Evolutionary conservation across 2,113 vertebrate genomes (phyloP).

Genomic region (Myocastor coypus): DNA sequence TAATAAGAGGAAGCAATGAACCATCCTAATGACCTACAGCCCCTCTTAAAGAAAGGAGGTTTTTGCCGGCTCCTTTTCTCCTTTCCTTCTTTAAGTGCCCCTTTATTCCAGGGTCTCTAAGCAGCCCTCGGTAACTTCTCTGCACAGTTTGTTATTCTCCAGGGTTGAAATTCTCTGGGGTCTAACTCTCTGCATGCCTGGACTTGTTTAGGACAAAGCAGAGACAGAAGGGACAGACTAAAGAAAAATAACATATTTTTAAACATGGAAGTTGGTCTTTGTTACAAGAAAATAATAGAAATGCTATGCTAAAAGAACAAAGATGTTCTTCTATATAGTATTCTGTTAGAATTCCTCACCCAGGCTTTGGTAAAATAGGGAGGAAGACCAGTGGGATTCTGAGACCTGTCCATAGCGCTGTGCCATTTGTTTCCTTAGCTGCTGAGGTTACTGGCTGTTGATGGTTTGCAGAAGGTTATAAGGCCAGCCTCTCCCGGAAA

Average conservation of each 20-base stretch:
- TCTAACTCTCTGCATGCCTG: background rate
- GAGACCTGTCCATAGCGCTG: background rate
- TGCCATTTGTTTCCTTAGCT: background rate
- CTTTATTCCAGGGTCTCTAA: background rate
- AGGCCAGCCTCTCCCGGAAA: background rate
- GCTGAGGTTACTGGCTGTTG: background rate
- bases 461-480: background rate
- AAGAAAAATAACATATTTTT: background rate
- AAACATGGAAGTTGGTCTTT: constrained; percentile 23
- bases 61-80: background rate
- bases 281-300: background rate
- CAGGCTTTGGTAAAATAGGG: background rate
- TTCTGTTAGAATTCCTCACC: background rate
- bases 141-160: constrained; percentile 10
- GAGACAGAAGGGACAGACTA: background rate
- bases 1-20: background rate
- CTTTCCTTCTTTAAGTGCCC: background rate
- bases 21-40: background rate
- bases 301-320: background rate
- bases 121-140: background rate
- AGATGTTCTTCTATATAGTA: background rate
- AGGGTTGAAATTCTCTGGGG: constrained; percentile 31
- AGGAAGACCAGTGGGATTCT: background rate
- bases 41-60: background rate
- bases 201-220: constrained; percentile 20